These are phyloP conservation scores for Chrysopa pallens DNA, from an alignment of 1,140 invertebrate genomes.

Conservation along the genomic window DNA sequence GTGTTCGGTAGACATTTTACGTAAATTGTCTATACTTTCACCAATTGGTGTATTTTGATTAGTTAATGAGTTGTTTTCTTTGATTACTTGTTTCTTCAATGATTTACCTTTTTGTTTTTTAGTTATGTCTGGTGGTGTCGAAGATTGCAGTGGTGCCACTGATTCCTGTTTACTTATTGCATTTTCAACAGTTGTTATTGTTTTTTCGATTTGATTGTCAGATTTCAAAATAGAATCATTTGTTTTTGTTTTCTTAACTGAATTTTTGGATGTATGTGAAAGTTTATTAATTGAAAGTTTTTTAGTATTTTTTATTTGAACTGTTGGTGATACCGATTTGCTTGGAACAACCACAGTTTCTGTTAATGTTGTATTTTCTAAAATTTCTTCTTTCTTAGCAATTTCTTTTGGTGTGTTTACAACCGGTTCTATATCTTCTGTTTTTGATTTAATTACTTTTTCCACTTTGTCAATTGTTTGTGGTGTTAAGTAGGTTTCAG, in stretches of 20 bases:
- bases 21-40: neutral
- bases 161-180: neutral
- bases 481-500: neutral
- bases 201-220: neutral
- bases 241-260: neutral
- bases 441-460: neutral
- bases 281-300: neutral
- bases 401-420: neutral
- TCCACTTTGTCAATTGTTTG: neutral
- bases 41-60: neutral
- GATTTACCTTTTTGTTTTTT: constrained; percentile 3
- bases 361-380: neutral
- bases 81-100: constrained; percentile 8
- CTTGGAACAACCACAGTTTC: neutral
- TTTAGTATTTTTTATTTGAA: neutral
- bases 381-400: neutral
- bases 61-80: constrained; percentile 3
- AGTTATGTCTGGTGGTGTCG: constrained; percentile 1
- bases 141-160: neutral
- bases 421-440: neutral
- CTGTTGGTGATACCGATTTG: neutral
- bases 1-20: neutral
- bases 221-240: no score
- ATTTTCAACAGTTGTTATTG: neutral
- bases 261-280: neutral